A percentile compares a stretch with the other conserved stretches of the same genome.
phyloP scores from a whole-genome alignment of 2,888 invertebrate genomes.

The Melangyna quadrimaculata region DNA sequence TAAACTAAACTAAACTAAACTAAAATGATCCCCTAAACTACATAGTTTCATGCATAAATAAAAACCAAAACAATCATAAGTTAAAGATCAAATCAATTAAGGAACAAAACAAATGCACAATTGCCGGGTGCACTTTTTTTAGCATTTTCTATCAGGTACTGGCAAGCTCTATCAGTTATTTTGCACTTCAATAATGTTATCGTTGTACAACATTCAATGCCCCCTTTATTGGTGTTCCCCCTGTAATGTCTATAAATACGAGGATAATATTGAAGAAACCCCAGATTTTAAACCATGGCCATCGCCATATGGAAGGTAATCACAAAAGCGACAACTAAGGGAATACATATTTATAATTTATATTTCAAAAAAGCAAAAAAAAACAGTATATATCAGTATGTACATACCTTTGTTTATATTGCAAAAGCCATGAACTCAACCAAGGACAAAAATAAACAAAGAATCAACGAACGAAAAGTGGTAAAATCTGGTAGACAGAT shows the following conservation, averaged over 20 bases:
- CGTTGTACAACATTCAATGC: neutral
- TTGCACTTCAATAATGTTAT: slow-evolving; percentile 6
- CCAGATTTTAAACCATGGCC: neutral
- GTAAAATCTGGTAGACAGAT: slow-evolving; percentile 44
- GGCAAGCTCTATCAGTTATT: neutral
- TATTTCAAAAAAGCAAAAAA: slow-evolving; percentile 7
- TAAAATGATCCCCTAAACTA: neutral
- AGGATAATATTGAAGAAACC: neutral
- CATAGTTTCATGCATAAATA: neutral
- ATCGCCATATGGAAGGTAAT: slow-evolving; percentile 9
- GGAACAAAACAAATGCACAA: neutral
- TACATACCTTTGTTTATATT: neutral
- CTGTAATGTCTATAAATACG: neutral
- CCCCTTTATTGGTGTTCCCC: neutral
- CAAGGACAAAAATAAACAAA: slow-evolving; percentile 49
- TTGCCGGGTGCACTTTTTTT: slow-evolving; percentile 2
- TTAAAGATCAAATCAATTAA: slow-evolving; percentile 30
- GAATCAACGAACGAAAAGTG: slow-evolving; percentile 25
- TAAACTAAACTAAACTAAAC: no score
- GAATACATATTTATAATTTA: slow-evolving; percentile 8
- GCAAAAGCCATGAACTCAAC: slow-evolving; percentile 38
- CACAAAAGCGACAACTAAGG: slow-evolving; percentile 1
- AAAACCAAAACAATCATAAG: neutral
- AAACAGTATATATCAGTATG: neutral
- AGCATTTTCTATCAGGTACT: slow-evolving; percentile 3